These are phyloP conservation scores for Hipposideros armiger DNA, from an alignment of 2,113 vertebrate species.

Conservation along the genomic window DNA sequence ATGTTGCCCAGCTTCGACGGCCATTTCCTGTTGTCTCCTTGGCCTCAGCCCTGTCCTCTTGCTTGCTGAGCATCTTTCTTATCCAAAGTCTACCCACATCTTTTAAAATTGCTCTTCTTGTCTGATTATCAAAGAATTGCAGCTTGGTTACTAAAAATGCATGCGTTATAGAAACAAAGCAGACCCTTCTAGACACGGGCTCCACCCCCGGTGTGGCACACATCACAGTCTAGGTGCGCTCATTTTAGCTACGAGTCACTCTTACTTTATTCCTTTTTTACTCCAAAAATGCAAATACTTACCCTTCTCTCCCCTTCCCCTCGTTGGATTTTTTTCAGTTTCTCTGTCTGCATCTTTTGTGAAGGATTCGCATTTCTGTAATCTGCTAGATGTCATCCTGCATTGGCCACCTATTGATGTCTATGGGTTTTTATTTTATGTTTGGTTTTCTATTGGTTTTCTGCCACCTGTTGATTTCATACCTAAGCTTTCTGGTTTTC, in stretches of 20 bases:
- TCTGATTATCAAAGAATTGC: conserved; percentile 6
- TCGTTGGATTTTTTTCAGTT: conserved; percentile 4
- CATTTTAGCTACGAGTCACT: not conserved
- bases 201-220: not conserved
- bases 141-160: conserved; percentile 10
- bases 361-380: conserved; percentile 12
- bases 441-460: not conserved
- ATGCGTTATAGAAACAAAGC: not conserved
- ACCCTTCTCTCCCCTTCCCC: not conserved
- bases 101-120: conserved; percentile 5
- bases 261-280: not conserved
- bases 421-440: not conserved
- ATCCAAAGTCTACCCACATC: not conserved
- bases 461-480: conserved; percentile 23
- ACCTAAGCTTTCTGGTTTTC: not conserved
- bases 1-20: not conserved
- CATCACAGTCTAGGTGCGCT: not conserved
- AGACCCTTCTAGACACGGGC: not conserved
- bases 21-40: not conserved
- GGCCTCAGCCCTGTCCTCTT: not conserved
- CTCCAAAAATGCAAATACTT: not conserved
- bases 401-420: not conserved
- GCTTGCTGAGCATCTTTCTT: not conserved
- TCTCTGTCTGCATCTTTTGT: not conserved
- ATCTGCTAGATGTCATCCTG: not conserved